phyloP scores from a whole-genome alignment of 2,888 invertebrate species.

The Spisula subtruncata region DNA sequence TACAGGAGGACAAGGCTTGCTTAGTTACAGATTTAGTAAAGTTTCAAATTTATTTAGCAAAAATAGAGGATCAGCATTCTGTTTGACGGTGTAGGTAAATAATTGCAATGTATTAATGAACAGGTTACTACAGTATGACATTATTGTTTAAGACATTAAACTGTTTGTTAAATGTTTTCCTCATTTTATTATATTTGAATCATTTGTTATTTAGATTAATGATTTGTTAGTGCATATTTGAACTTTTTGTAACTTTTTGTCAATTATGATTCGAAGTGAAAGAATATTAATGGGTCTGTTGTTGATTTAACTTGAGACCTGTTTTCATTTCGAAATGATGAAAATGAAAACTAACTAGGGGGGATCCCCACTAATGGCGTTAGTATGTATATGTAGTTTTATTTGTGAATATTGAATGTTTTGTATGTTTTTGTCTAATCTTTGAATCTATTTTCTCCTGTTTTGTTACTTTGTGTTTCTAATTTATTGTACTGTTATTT shows the following conservation, averaged over 20 bases:
- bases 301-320: not conserved
- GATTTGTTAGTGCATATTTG: not conserved
- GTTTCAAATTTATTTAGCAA: too few relatives aligned
- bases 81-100: too few relatives aligned
- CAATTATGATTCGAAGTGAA: not conserved
- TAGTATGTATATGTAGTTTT: slow-evolving; percentile 24
- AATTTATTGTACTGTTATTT: slow-evolving; percentile 42
- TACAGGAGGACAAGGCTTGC: too few relatives aligned
- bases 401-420: slow-evolving; percentile 27
- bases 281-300: not conserved
- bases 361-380: not conserved
- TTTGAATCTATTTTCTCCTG: slow-evolving; percentile 7
- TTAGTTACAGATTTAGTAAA: too few relatives aligned
- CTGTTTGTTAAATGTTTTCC: too few relatives aligned
- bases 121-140: too few relatives aligned
- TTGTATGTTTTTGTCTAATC: slow-evolving; percentile 6
- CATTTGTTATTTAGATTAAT: too few relatives aligned
- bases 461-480: slow-evolving; percentile 29
- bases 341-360: not conserved
- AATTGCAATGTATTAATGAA: too few relatives aligned
- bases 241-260: not conserved
- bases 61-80: too few relatives aligned
- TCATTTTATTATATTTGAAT: too few relatives aligned
- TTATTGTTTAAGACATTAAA: too few relatives aligned
- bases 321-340: not conserved